These are phyloP conservation scores for Lepidocyrtoides sp. DNA, from an alignment of 2,888 invertebrate genomes.

Conservation along the genomic window DNA sequence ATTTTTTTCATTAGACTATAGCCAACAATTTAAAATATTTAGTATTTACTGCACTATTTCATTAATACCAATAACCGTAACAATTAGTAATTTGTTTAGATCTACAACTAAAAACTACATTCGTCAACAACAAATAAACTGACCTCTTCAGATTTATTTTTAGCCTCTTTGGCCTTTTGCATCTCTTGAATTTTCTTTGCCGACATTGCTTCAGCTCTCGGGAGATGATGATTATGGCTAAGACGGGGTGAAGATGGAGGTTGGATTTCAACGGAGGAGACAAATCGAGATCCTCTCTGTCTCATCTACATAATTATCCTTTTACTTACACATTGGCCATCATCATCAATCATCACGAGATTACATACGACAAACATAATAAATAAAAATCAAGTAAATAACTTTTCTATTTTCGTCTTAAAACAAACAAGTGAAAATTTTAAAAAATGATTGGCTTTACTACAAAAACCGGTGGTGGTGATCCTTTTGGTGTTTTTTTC, in stretches of 20 bases:
- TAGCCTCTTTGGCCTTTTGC: constrained; percentile 82
- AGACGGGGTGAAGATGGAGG: constrained; percentile 73
- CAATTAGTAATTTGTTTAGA: neutral
- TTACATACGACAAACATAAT: neutral
- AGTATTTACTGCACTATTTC: neutral
- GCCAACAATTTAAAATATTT: neutral
- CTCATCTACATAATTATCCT: constrained; percentile 60
- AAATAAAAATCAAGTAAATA: constrained; percentile 3
- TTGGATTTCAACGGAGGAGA: constrained; percentile 59
- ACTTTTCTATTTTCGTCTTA: neutral
- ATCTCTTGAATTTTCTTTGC: constrained; percentile 84
- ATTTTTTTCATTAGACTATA: no score
- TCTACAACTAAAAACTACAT: constrained; percentile 62
- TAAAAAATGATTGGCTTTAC: no score
- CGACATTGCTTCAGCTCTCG: constrained; percentile 84
- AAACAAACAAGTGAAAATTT: neutral
- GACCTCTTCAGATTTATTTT: constrained; percentile 70
- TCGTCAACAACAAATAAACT: constrained; percentile 69
- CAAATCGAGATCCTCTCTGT: constrained; percentile 64
- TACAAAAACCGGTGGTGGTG: no score
- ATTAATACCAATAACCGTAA: neutral
- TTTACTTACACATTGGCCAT: constrained; percentile 49
- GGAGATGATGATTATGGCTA: constrained; percentile 69
- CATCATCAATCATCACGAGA: constrained; percentile 25
- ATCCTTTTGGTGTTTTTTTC: no score